Evolutionary conservation across 1,140 invertebrate species (phyloP).

Genomic region (Tetraneura akinire): DNA sequence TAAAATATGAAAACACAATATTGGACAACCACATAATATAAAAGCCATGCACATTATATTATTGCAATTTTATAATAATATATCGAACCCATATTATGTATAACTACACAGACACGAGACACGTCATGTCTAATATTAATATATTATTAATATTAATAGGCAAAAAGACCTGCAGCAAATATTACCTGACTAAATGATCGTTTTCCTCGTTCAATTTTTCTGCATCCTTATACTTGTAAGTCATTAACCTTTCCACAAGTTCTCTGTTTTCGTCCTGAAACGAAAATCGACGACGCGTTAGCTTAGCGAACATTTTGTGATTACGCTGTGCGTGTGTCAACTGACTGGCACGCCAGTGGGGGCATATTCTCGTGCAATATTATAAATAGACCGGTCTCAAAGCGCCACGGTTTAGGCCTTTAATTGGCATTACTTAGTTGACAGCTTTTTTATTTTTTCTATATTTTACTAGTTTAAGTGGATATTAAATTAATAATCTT

Average conservation of each 20-base stretch:
- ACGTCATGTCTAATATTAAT: too few species aligned
- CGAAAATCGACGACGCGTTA: constrained; percentile 47
- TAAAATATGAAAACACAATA: constrained; percentile 19
- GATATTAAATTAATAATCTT: not conserved
- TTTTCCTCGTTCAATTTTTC: constrained; percentile 94
- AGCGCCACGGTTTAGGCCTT: constrained; percentile 38
- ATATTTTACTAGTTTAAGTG: constrained; percentile 28
- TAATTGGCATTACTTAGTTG: constrained; percentile 32
- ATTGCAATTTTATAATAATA: not conserved
- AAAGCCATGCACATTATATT: not conserved
- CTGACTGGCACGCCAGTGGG: constrained; percentile 27
- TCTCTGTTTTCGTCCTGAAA: constrained; percentile 87
- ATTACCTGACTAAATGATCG: constrained; percentile 83
- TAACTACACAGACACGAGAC: too few species aligned
- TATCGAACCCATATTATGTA: not conserved
- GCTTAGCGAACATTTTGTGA: constrained; percentile 39
- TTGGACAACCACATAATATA: not conserved
- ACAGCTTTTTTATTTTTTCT: not conserved
- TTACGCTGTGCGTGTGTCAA: constrained; percentile 13
- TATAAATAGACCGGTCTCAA: constrained; percentile 26
- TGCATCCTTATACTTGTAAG: constrained; percentile 89
- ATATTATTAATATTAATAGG: too few species aligned
- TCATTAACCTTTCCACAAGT: constrained; percentile 83
- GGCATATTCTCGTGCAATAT: constrained; percentile 22
- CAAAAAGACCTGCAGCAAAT: constrained; percentile 57